Evolutionary conservation across 2,888 invertebrate species (phyloP), one percentile per base, ranked within the genome.

Genomic region (Yponomeuta cagnagella): DNA sequence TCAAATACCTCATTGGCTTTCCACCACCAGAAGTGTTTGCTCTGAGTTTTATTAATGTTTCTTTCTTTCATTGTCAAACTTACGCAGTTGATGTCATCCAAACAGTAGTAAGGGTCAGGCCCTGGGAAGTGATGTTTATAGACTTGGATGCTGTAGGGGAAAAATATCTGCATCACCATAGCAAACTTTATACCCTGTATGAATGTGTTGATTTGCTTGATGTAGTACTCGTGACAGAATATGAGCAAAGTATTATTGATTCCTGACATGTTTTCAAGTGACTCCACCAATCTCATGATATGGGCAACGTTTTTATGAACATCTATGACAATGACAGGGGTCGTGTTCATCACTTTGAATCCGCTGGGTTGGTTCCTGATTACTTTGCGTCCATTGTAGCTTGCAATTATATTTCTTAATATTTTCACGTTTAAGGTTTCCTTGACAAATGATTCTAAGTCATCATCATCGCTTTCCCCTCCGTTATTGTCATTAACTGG

Each of bases 121-220:
- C 65, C 65, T 65, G 65, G 65, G 31, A 65, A 65, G 31, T 31
- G 12, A 33, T 65, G 12, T 3, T 23, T 23, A 31, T 31, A 65
- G 5, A 31, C 6, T 30, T 65, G 65, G 31, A 2, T 31, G 10
- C 65, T 81, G 2, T 79, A 86, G 48, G 86, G 86, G 70, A 78
- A 74, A 10, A 79, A 82, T 12, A 77, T 86, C 72, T 87, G 85
- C 63, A 81, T 78, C 70, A 73, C 80, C 72, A 78, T 82, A 4
- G 78, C 74, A 76, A 75, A 77, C 10, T 43, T 70, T 30, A 76
- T 72, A 31, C 63, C 73, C 37, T 63, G 68, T 10, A 79, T 74
- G 1, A 74, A 48, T 33, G 70, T 43, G 12, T 78, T 75, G 1
- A 78, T 75, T 1, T 74, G 72, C 23, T 76, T 72, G 33, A 75